Evolutionary conservation across 2,888 invertebrate genomes (phyloP), one percentile per base, ranked within the genome.

Genomic region (Rhagium mordax): DNA sequence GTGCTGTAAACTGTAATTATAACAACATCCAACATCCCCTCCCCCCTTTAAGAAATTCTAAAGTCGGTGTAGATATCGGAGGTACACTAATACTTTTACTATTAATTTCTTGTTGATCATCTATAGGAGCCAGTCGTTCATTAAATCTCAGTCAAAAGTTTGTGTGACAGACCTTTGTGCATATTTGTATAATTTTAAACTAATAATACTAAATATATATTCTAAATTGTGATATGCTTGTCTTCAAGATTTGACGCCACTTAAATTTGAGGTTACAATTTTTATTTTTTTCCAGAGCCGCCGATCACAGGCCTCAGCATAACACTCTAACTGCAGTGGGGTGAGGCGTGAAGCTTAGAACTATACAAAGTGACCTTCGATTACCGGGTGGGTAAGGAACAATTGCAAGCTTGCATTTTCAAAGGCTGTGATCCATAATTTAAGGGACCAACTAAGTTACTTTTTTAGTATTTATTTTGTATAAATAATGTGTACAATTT

Each of bases 301-400:
- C 89, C 89, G 88, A 90, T 90, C 87, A 89, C 88, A 88, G 90
- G 90, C 84, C 88, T 90, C 89, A 89, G 89, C 88, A 90, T 90
- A 90, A 90, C 88, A 87, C 89, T 90, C 85, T 91, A 87, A 90
- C 90, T 76, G 88, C 89, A 74, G 89, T 90, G 81, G 89, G 87
- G 60, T 88, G 82, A 87, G 61, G 62, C 74, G 20, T 59, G 29
- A 68, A 49, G 57, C 60, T 62, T 51, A 70, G 16, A 15, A 59
- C 47, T 62, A 67, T 66, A 75, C 60, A 73, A 81, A 81, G 80
- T 81, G 81, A 78, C 78, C 79, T 78, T 72, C 68, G 57, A 60
- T 72, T 64, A 61, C 57, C 53, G 33, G 27, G 20, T 55, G 69
- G 70, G 69, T 75, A 70, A 71, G 73, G 71, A 72, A 70, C 70